Evolutionary conservation across 2,888 invertebrate genomes (phyloP).

Genomic region (Troides aeacus): DNA sequence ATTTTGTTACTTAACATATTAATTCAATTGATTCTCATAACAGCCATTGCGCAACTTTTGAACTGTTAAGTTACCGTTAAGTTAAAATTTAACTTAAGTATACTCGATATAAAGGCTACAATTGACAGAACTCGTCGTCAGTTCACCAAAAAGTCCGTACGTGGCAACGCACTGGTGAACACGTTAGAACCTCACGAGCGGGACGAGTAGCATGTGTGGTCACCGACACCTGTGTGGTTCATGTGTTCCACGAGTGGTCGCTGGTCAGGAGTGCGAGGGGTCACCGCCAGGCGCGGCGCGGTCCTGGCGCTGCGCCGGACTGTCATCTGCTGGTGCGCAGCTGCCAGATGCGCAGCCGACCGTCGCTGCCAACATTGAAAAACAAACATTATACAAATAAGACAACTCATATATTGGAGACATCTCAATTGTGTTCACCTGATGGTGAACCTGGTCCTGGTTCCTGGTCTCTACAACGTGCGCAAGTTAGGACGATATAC

Average conservation of each 20-base stretch:
- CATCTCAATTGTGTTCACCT: too few relatives aligned
- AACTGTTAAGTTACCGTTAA: too few relatives aligned
- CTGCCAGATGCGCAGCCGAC: conserved; percentile 65
- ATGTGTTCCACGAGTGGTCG: neutral
- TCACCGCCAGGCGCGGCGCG: conserved; percentile 47
- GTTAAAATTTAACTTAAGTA: too few relatives aligned
- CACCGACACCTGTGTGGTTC: neutral
- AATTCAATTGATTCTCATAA: too few relatives aligned
- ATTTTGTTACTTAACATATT: too few relatives aligned
- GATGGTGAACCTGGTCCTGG: too few relatives aligned
- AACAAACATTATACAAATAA: neutral
- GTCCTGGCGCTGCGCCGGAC: conserved; percentile 31
- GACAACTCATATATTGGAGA: too few relatives aligned
- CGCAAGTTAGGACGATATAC: too few relatives aligned
- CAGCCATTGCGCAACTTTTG: too few relatives aligned
- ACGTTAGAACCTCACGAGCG: neutral
- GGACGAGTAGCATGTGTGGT: neutral
- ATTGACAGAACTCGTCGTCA: too few relatives aligned
- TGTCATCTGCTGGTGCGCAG: conserved; percentile 61
- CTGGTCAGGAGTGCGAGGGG: conserved; percentile 27
- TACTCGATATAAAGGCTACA: too few relatives aligned
- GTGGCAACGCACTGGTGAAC: neutral
- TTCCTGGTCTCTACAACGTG: too few relatives aligned
- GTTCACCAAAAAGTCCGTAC: neutral
- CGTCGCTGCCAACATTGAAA: conserved; percentile 52